These are phyloP conservation scores for Anastatus disparis DNA, from an alignment of 1,140 invertebrate genomes.

Conservation along the genomic window DNA sequence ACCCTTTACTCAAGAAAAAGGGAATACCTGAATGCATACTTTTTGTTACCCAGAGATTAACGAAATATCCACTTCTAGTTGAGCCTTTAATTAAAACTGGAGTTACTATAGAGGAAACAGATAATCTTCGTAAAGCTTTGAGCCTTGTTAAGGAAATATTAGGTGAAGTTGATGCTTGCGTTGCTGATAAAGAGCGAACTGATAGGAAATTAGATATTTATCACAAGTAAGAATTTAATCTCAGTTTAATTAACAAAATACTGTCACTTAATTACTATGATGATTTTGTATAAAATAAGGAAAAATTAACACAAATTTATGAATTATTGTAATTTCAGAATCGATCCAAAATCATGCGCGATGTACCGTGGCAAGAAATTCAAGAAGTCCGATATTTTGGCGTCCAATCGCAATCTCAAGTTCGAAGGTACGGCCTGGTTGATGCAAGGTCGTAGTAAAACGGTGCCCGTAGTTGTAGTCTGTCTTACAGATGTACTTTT, in stretches of 20 bases:
- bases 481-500: constrained; percentile 91
- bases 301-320: background rate
- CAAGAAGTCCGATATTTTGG: constrained; percentile 93
- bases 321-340: constrained; percentile 65
- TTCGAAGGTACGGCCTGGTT: constrained; percentile 87
- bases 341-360: constrained; percentile 92
- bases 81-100: constrained; percentile 92
- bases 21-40: constrained; percentile 95
- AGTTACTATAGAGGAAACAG: constrained; percentile 70
- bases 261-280: no score
- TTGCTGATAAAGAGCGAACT: constrained; percentile 90
- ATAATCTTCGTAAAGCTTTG: constrained; percentile 78
- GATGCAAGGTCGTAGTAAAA: constrained; percentile 86
- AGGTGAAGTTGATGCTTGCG: constrained; percentile 88
- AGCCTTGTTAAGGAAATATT: constrained; percentile 87
- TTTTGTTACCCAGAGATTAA: constrained; percentile 92
- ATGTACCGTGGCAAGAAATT: constrained; percentile 86
- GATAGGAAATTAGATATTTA: constrained; percentile 92
- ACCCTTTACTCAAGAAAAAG: constrained; percentile 90
- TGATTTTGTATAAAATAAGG: background rate
- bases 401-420: constrained; percentile 83
- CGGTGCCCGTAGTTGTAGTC: constrained; percentile 85
- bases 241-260: background rate
- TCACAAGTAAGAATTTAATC: constrained; percentile 67
- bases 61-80: constrained; percentile 93